Evolutionary conservation across 1,140 invertebrate genomes (phyloP), one percentile per base, ranked within the genome.

Genomic region (Bombus polaris): DNA sequence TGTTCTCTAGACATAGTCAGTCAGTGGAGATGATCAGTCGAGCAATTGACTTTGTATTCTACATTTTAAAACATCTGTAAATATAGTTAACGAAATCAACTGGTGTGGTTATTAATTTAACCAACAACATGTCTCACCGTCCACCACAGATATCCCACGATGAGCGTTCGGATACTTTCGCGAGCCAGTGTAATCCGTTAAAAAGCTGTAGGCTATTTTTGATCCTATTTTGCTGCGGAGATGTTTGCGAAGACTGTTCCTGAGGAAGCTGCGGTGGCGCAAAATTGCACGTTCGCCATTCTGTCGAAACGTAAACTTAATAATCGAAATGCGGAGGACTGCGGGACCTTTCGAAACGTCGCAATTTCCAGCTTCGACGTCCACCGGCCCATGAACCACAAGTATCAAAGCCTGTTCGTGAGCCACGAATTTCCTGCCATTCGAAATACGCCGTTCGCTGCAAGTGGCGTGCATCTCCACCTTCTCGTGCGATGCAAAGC

Each of bases 331-430:
- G 18, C 12, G 18, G 3, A 28, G 22, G 37, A 13, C 42, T 37
- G n/a, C 12, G 18, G 44, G 5, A 15, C 35, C 10, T 42, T 83
- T 68, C 44, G 13, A 37, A 44, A 25, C 15, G 28, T 39, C 6
- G 70, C 62, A 76, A 83, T 76, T 68, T 39, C 59, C 3, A 66
- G 32, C 8, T 32, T 47, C 72, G 22, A 68, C 59, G 25, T 22
- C 25, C 18, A 28, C 18, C 57, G 22, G 39, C 15, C 39, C 81
- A 47, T 83, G 66, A 76, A 76, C 81, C 81, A 15, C 71, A 37
- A 66, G 47, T 59, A 76, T 76, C 66, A 76, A 68, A n/a, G 57
- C 28, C 15, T 37, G 3, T 25, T 53, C 59, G 42, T 25, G 74
- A 66, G 66, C 42, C 25, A 42, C 8, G 59, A 74, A 42, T 32